Percentiles rank a stretch among this genome's conserved stretches.
These are phyloP conservation scores for Ramphastos sulfuratus DNA, from an alignment of 2,113 vertebrate species.

Conservation along the genomic window DNA sequence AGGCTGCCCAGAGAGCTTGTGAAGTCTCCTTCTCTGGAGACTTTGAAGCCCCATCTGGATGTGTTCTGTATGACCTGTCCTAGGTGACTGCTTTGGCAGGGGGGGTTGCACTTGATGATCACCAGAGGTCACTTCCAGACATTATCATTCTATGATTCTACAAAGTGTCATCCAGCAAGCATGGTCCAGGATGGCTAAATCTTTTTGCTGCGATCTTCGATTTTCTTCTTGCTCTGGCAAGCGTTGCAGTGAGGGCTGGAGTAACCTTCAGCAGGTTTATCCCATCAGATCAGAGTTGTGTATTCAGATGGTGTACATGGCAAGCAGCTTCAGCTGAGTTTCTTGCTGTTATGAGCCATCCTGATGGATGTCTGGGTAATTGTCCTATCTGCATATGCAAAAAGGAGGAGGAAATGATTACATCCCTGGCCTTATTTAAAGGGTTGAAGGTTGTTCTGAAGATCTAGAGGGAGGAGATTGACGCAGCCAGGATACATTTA, in stretches of 20 bases:
- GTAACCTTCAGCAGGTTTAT: neutral
- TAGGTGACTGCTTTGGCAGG: no score
- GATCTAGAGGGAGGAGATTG: slow-evolving; percentile 49
- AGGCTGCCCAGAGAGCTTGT: no score
- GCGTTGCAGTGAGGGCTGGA: neutral
- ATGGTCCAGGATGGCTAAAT: neutral
- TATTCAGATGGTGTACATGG: neutral
- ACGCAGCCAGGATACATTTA: neutral
- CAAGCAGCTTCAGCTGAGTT: neutral
- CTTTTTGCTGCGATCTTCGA: neutral
- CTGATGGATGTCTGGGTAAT: slow-evolving; percentile 26
- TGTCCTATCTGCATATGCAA: neutral
- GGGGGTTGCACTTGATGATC: no score
- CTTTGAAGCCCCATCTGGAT: no score
- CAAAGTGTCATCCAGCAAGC: neutral
- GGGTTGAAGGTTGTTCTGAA: slow-evolving; percentile 9
- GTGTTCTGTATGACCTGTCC: no score
- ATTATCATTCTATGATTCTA: no score
- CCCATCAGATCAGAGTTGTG: neutral
- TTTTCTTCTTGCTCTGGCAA: neutral
- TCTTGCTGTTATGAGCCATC: neutral
- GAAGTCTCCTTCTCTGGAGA: no score
- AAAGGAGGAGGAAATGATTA: neutral
- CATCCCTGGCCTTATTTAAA: neutral
- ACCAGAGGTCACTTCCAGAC: no score